Base-by-base conservation (phyloP, 2,888 invertebrate genomes). In the Erynnis tages region DNA sequence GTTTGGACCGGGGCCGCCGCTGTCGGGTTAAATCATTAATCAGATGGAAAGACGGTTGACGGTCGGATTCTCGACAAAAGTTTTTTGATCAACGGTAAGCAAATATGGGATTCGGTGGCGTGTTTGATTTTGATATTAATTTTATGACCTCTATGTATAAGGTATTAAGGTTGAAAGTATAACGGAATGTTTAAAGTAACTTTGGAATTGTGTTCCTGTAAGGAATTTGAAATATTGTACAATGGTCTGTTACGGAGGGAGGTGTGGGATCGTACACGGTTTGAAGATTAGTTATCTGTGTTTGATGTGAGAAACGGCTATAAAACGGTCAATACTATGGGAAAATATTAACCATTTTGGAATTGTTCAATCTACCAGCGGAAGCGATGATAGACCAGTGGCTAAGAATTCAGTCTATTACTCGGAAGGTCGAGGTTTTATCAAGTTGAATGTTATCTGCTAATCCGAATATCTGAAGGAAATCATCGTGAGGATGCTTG, bases 21-120 rank as follows among this genome's bases (percentile, higher is more conserved):
- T 69, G 67, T 67, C 69, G 74, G 76, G 79, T 79, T 81, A 73
- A 58, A 73, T 77, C 84, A 87, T 87, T 81, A 80, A 84, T 87
- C 87, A 85, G 68, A 61, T 41, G 56, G 57, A 67, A 21, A 66
- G 66, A 66, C 62, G 70, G 52, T 50, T 70, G 69, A 67, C 61
- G 65, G 72, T 73, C 69, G 67, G 62, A 68, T 69, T 66, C 70
- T 72, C 74, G 75, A 83, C 82, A 84, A 84, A 81, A 78, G 79
- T 76, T 76, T 79, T 79, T 80, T 83, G 75, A 73, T 76, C 74
- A 73, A 71, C 67, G 76, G 69, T 76, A 77, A 79, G 81, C 83
- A 84, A 86, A 86, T 80, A 84, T 79, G 81, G 76, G 80, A 78
- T 79, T 69, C 62, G 61, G 61, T 55, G 61, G 56, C n/a, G 11